Conservation (phyloP, 2,888 invertebrate species). For the Eudasyphora cyanicolor region DNA sequence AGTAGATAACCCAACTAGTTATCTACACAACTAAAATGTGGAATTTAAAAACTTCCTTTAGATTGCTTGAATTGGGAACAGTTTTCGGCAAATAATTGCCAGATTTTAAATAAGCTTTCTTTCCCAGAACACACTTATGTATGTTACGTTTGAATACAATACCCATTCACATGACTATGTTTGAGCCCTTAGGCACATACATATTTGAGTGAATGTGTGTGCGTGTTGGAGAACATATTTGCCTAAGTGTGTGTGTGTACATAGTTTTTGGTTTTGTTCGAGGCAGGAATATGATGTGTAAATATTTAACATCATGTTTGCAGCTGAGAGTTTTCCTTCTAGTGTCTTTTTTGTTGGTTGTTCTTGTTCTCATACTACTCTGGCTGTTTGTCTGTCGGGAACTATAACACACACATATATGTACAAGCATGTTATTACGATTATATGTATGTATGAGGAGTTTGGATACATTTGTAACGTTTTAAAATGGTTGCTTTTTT, state of each 20-base stretch:
- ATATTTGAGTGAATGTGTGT: too few species aligned
- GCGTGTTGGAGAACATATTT: background rate
- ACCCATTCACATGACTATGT: too few species aligned
- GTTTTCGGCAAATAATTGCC: too few species aligned
- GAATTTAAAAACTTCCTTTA: too few species aligned
- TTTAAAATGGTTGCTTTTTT: background rate
- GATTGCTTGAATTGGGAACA: too few species aligned
- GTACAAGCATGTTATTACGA: background rate
- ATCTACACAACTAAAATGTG: too few species aligned
- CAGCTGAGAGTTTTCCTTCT: conserved; percentile 34
- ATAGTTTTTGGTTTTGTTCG: background rate
- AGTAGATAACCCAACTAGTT: too few species aligned
- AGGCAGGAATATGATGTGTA: conserved; percentile 59
- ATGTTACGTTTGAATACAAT: too few species aligned
- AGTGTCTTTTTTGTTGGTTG: background rate
- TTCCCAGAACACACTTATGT: too few species aligned
- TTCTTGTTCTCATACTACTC: background rate
- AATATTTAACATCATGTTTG: conserved; percentile 60
- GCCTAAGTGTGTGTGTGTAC: conserved; percentile 10
- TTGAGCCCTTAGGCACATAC: too few species aligned
- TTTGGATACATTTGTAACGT: background rate
- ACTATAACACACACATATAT: background rate
- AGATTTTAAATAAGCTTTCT: too few species aligned
- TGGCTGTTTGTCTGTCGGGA: background rate
- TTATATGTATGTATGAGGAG: background rate